A percentile compares a stretch with the other conserved stretches of the same genome.
phyloP scores from a whole-genome alignment of 2,113 vertebrate species.

The Peromyscus leucopus region DNA sequence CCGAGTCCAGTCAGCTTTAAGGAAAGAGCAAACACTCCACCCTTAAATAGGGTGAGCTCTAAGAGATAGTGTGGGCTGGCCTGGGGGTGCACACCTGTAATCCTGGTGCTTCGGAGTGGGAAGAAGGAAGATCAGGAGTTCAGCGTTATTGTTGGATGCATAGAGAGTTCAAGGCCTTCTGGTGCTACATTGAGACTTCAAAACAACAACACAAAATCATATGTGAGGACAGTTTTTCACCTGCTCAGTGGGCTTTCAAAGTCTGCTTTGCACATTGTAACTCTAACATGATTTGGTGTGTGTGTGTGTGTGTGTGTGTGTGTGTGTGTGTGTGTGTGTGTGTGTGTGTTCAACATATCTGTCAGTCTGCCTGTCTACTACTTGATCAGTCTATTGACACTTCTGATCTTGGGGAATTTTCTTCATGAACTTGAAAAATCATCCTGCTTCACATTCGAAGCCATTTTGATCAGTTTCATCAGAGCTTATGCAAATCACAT shows the following conservation, averaged over 20 bases:
- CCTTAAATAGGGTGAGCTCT: neutral
- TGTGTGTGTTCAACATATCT: neutral
- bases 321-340: neutral
- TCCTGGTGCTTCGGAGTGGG: neutral
- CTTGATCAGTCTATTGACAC: neutral
- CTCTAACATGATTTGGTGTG: neutral
- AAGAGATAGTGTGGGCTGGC: neutral
- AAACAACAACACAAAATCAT: neutral
- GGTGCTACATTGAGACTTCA: neutral
- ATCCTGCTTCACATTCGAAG: conserved; percentile 9
- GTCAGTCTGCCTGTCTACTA: neutral
- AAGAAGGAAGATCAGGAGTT: neutral
- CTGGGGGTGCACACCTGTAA: neutral
- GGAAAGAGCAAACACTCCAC: neutral
- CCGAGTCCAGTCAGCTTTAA: neutral
- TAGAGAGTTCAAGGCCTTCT: neutral
- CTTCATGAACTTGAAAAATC: neutral
- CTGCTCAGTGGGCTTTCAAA: neutral
- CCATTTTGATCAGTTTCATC: neutral
- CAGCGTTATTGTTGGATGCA: no score
- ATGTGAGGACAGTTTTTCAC: neutral
- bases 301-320: neutral
- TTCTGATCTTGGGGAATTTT: neutral
- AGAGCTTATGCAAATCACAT: neutral
- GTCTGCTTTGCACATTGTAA: neutral